These are phyloP conservation scores for Ptilorrhoa leucosticta DNA, from an alignment of 2,113 vertebrate genomes.

Conservation along the genomic window DNA sequence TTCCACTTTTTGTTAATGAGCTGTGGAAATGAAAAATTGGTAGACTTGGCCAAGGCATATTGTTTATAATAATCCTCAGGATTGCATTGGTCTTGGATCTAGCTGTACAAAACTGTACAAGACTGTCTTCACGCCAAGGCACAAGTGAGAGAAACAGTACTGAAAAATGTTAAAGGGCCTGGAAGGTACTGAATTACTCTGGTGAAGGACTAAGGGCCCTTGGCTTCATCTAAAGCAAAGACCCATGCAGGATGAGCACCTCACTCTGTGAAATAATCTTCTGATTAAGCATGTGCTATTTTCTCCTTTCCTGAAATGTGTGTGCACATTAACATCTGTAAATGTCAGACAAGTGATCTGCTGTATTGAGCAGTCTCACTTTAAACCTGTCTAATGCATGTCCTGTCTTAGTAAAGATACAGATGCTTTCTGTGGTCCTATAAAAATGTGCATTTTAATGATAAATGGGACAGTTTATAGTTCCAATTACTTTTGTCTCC, in stretches of 20 bases:
- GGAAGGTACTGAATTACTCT: neutral
- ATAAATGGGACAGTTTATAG: constrained; percentile 59
- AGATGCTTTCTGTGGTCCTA: constrained; percentile 55
- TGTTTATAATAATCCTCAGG: neutral
- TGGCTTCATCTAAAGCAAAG: neutral
- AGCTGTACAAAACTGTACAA: neutral
- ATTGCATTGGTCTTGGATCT: neutral
- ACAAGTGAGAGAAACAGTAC: neutral
- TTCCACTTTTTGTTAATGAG: neutral
- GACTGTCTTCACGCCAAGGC: neutral
- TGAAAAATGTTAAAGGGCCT: neutral
- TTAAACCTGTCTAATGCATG: constrained; percentile 53
- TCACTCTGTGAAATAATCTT: constrained; percentile 17
- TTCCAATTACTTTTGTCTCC: constrained; percentile 63
- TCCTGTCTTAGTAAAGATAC: constrained; percentile 38
- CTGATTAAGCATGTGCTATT: neutral
- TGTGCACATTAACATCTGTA: constrained; percentile 20
- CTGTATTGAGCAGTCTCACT: neutral
- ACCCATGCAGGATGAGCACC: neutral
- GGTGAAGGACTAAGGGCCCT: neutral
- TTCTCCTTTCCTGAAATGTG: neutral
- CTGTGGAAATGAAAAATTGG: neutral
- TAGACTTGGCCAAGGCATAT: neutral
- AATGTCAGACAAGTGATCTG: constrained; percentile 42
- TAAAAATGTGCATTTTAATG: constrained; percentile 53